phyloP scores from a whole-genome alignment of 1,140 invertebrate genomes.

The Neoseiulus cucumeris region DNA sequence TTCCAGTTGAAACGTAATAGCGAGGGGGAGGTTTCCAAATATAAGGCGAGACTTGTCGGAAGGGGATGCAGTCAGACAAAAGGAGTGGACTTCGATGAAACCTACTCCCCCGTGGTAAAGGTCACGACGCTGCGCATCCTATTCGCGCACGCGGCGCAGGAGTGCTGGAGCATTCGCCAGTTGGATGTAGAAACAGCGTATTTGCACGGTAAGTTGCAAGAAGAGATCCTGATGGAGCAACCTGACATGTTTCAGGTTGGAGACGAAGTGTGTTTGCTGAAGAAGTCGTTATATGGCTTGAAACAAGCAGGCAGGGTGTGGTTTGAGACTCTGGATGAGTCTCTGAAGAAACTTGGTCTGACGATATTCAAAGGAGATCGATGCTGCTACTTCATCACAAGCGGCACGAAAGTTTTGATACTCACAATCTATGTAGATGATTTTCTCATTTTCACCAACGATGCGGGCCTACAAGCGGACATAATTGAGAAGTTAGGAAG shows the following conservation, averaged over 20 bases:
- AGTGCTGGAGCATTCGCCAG: too few species aligned
- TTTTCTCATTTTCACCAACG: too few species aligned
- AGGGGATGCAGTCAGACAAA: constrained; percentile 24
- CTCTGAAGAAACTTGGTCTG: background rate
- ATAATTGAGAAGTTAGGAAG: too few species aligned
- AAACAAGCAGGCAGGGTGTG: constrained; percentile 20
- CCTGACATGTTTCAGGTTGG: constrained; percentile 9
- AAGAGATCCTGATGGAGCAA: constrained; percentile 13
- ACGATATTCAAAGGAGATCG: background rate
- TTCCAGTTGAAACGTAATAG: too few species aligned
- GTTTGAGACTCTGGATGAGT: constrained; percentile 9
- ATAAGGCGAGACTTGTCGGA: constrained; percentile 25
- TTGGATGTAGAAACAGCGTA: too few species aligned
- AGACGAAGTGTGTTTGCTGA: background rate
- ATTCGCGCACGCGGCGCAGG: background rate
- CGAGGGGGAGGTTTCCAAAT: background rate
- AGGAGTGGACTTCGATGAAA: constrained; percentile 16
- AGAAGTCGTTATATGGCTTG: constrained; percentile 23
- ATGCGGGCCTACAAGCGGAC: too few species aligned
- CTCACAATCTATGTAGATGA: too few species aligned
- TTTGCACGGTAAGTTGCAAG: constrained; percentile 8
- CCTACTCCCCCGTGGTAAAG: constrained; percentile 12
- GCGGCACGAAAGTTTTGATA: too few species aligned
- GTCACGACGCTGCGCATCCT: constrained; percentile 6
- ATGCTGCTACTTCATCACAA: background rate